Conservation (phyloP, 2,888 invertebrate species). For the Eupithecia insigniata region DNA sequence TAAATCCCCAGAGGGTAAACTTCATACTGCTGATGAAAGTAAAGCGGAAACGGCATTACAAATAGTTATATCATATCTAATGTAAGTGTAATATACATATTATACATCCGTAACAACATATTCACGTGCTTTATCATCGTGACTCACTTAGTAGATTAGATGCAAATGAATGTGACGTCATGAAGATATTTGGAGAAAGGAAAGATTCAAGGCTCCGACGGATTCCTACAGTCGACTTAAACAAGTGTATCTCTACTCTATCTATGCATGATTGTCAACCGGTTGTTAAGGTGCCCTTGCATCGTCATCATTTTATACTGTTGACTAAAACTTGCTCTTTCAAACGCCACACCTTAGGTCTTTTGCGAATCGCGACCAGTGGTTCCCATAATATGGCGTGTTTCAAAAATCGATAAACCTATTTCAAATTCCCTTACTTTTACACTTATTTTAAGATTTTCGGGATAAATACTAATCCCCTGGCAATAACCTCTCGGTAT, state of each 20-base stretch:
- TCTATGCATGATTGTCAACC: background rate
- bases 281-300: background rate
- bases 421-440: no score
- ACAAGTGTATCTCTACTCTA: background rate
- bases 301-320: background rate
- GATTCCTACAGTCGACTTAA: background rate
- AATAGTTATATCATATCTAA: slow-evolving; percentile 1
- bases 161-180: slow-evolving; percentile 6
- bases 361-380: no score
- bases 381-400: no score
- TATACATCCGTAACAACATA: slow-evolving; percentile 6
- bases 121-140: slow-evolving; percentile 4
- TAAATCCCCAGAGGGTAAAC: background rate
- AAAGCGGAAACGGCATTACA: slow-evolving; percentile 5
- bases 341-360: no score
- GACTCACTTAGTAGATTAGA: background rate
- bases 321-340: background rate
- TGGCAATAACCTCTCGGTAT: no score
- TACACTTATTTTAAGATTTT: no score
- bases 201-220: background rate
- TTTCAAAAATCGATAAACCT: no score
- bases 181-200: slow-evolving; percentile 13
- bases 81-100: no score
- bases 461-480: no score
- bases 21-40: background rate